phyloP scores from a whole-genome alignment of 2,113 vertebrate species.

The Nematolebias whitei region DNA sequence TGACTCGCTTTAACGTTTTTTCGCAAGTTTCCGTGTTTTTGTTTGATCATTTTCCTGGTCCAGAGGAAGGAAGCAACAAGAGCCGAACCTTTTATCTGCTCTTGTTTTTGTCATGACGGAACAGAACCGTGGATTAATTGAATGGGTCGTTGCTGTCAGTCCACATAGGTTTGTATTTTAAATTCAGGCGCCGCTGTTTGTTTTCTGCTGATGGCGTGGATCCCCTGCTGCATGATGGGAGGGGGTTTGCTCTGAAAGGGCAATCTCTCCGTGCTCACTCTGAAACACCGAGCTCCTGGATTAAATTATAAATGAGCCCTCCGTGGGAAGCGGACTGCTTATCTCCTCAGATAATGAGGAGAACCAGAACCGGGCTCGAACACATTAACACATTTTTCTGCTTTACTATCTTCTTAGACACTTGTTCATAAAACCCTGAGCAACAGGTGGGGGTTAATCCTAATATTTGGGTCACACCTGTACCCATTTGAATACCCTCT shows the following conservation, averaged over 20 bases:
- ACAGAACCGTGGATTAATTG: not conserved
- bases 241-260: slow-evolving; percentile 77
- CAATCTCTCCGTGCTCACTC: slow-evolving; percentile 72
- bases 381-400: not conserved
- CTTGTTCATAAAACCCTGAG: slow-evolving; percentile 17
- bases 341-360: slow-evolving; percentile 54
- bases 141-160: slow-evolving; percentile 19
- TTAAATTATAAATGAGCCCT: slow-evolving; percentile 81
- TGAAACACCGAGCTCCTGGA: slow-evolving; percentile 67
- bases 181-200: slow-evolving; percentile 43
- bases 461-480: slow-evolving; percentile 57
- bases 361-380: not conserved
- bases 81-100: slow-evolving; percentile 13
- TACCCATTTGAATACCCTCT: slow-evolving; percentile 43
- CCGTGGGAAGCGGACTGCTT: slow-evolving; percentile 63
- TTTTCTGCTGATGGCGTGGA: slow-evolving; percentile 65
- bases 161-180: slow-evolving; percentile 45
- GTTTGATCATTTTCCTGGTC: not conserved
- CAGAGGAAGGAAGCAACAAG: slow-evolving; percentile 21
- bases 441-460: slow-evolving; percentile 59
- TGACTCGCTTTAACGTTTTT: too few species aligned
- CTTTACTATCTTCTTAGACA: not conserved
- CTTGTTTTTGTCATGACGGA: slow-evolving; percentile 22
- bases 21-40: too few species aligned
- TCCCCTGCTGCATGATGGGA: slow-evolving; percentile 63